Evolutionary conservation across 2,113 vertebrate species (phyloP).

Genomic region (Podilymbus podiceps): DNA sequence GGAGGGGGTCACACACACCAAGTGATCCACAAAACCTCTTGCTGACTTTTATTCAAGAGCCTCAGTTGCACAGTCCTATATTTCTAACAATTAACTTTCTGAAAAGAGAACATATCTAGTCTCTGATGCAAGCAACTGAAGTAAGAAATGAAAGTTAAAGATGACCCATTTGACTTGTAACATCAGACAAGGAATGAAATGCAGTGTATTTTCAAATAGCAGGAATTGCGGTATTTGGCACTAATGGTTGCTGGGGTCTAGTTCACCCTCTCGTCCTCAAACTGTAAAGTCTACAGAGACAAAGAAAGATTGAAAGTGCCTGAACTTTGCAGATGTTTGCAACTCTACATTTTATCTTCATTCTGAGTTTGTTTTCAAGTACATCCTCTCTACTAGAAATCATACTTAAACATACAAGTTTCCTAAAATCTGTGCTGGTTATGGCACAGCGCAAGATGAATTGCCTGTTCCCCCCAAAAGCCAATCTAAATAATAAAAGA

Average conservation of each 20-base stretch:
- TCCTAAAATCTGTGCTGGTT: neutral
- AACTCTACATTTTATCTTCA: neutral
- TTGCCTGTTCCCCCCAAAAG: neutral
- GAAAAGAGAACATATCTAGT: neutral
- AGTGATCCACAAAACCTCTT: neutral
- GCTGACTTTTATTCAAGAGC: neutral
- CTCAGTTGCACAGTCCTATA: neutral
- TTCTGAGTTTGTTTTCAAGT: neutral
- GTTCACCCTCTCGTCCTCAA: neutral
- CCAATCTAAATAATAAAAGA: neutral
- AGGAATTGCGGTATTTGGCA: neutral
- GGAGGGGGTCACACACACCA: too few species aligned
- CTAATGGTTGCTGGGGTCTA: neutral
- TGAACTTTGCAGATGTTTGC: neutral
- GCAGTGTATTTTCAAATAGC: neutral
- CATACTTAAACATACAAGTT: neutral
- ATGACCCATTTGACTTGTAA: neutral
- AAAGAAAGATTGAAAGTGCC: neutral
- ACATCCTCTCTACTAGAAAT: neutral
- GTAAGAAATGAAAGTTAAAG: neutral
- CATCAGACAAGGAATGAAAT: neutral
- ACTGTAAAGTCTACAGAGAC: neutral
- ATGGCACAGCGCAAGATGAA: neutral
- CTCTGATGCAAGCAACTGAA: neutral
- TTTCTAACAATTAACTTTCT: neutral